Conservation (phyloP, 2,888 invertebrate species). For the Oasisia sp. region DNA sequence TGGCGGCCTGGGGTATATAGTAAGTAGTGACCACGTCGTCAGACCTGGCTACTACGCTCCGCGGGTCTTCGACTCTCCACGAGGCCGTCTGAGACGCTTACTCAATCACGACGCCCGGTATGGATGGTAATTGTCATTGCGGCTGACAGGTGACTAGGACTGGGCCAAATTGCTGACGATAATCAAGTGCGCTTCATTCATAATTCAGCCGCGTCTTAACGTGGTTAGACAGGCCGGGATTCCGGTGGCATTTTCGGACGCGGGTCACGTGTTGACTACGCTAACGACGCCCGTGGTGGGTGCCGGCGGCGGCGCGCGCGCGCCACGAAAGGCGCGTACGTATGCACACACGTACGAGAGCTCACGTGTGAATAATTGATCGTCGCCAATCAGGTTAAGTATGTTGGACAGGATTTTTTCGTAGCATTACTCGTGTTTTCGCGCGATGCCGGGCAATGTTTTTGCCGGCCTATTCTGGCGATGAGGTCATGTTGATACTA, state of each 20-base stretch:
- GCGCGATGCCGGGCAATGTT: background rate
- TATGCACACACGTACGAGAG: background rate
- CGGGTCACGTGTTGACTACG: background rate
- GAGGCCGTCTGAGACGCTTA: conserved; percentile 7
- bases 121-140: conserved; percentile 17
- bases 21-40: background rate
- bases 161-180: conserved; percentile 3
- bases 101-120: background rate
- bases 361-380: background rate
- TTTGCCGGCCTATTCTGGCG: background rate
- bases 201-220: conserved; percentile 5
- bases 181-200: conserved; percentile 13
- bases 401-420: background rate
- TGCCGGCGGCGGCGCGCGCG: background rate
- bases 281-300: background rate
- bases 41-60: background rate
- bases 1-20: background rate
- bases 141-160: background rate
- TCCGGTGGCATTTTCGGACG: background rate
- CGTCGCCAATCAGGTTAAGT: background rate
- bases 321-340: background rate
- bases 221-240: conserved; percentile 13
- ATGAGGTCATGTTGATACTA: background rate
- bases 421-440: conserved; percentile 6
- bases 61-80: background rate